Conservation (phyloP, 2,888 invertebrate species). For the Pristionchus mayeri region DNA sequence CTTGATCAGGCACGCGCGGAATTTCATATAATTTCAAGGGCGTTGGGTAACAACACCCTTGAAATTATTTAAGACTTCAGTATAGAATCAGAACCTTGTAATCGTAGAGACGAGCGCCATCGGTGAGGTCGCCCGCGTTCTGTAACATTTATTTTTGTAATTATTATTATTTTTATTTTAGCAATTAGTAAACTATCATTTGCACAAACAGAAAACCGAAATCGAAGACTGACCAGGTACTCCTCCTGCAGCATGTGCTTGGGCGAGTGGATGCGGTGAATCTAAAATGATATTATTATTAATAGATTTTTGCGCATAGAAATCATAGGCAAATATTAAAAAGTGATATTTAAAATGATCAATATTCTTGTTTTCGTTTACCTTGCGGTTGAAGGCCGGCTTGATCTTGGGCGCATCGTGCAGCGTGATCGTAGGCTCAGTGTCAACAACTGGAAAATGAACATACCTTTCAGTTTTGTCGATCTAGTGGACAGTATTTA, state of each 20-base stretch:
- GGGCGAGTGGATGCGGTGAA: constrained; percentile 46
- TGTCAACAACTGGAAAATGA: too few relatives aligned
- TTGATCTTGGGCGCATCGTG: constrained; percentile 33
- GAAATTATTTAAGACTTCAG: too few relatives aligned
- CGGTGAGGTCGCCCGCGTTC: constrained; percentile 65
- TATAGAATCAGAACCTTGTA: constrained; percentile 58
- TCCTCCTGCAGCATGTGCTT: constrained; percentile 68
- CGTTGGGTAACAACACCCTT: too few relatives aligned
- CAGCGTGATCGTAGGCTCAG: constrained; percentile 1
- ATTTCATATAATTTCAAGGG: not conserved
- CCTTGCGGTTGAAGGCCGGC: constrained; percentile 37
- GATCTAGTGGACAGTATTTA: too few relatives aligned
- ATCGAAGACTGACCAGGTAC: constrained; percentile 54
- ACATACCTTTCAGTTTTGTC: too few relatives aligned
- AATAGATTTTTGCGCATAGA: not conserved
- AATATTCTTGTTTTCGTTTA: not conserved
- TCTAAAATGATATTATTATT: not conserved
- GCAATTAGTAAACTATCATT: not conserved
- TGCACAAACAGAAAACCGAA: not conserved
- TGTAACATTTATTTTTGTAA: too few relatives aligned
- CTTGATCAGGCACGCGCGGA: not conserved
- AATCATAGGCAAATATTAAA: not conserved
- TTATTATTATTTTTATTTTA: not conserved
- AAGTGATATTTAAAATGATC: too few relatives aligned
- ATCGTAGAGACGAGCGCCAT: constrained; percentile 70